These are phyloP conservation scores for Monoplex corrugatus DNA, from an alignment of 2,888 invertebrate species.

Conservation along the genomic window DNA sequence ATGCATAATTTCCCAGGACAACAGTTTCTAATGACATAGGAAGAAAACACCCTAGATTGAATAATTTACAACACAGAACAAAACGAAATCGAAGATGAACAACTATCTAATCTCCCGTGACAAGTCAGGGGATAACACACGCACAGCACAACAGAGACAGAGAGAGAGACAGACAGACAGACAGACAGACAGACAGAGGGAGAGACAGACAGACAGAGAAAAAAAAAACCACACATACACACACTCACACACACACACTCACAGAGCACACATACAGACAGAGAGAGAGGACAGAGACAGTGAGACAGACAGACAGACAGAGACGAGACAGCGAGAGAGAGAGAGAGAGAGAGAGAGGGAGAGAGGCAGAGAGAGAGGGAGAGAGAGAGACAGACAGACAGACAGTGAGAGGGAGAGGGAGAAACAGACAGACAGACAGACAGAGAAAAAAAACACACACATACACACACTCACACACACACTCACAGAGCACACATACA, in stretches of 20 bases:
- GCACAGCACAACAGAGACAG: background rate
- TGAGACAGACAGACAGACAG: background rate
- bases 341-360: conserved; percentile 22
- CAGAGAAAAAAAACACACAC: no score
- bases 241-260: background rate
- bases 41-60: no score
- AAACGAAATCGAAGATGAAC: no score
- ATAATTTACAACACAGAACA: no score
- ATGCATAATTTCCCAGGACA: no score
- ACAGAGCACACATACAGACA: background rate
- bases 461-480: no score
- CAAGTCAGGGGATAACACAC: no score
- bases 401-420: background rate
- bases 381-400: background rate
- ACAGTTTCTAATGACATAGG: no score
- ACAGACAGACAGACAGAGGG: background rate
- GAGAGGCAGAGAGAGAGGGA: background rate
- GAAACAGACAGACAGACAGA: background rate
- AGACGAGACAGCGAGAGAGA: conserved; percentile 21
- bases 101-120: no score
- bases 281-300: background rate
- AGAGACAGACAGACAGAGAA: background rate
- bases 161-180: background rate
- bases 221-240: background rate
- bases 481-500: background rate